Base-by-base conservation (phyloP, 1,140 invertebrate genomes). In the Heliconius congener region DNA sequence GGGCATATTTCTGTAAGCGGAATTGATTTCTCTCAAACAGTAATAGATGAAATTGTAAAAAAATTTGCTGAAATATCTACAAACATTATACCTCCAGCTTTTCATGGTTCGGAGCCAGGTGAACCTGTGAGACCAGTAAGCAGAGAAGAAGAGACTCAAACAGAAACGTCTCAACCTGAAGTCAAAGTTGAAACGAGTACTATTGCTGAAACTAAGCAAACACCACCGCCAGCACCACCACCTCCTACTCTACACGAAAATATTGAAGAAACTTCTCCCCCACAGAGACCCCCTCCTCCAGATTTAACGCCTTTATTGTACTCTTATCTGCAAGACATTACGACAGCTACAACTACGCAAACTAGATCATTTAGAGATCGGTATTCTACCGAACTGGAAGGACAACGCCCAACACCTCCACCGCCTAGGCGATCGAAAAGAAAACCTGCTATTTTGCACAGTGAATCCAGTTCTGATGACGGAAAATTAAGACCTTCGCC, bases 1-100 rank as follows among this genome's bases (percentile, higher is more conserved):
- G 96, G 96, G 0, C 95, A 96, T 84, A 92, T 96, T 79, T 95
- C 95, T 50, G 94, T 97, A 8, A 96, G 95, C 83, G 96, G 96
- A 73, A 95, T 97, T 57, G 96, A 97, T 87, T 93, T 97, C 81
- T 96, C 96, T 6, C 95, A 96, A 8, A 94, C 95, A 6, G 95
- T 96, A 42, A 95, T 96, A 19, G 95, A 96, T 73, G 95, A 96
- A 89, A 95, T 97, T 73, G 94, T 96, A 9, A 93, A 95, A 82
- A 95, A 94, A 79, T 95, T 95, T 86, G 87, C 94, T 60, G 93
- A 95, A 86, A 91, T 95, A 84, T 87, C 91, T 57, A 90, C 94
- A 13, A 83, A 74, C 8, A 82, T 81, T 60, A 50, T 79, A 71
- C 78, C 80, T 66, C 78, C 85, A 37, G n/a, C 23, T 18, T 39